Conservation (phyloP, 2,888 invertebrate genomes). For the Orchesella flavescens region DNA sequence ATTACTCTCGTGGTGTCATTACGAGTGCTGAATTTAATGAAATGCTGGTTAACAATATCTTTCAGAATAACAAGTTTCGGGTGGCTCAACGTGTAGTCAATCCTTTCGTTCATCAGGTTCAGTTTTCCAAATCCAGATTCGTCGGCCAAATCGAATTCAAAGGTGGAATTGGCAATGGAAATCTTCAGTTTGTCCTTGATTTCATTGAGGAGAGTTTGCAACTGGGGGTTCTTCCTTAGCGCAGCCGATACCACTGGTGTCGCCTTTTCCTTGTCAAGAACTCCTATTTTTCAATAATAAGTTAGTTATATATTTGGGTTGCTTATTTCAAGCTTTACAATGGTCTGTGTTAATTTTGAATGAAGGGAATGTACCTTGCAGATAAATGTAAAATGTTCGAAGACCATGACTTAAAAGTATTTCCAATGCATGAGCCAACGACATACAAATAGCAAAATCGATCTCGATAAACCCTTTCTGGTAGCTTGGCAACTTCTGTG, state of each 20-base stretch:
- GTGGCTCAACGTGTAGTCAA: constrained; percentile 77
- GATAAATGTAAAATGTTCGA: constrained; percentile 87
- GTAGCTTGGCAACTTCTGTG: constrained; percentile 73
- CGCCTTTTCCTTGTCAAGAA: constrained; percentile 64
- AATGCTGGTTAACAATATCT: constrained; percentile 85
- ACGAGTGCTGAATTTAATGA: constrained; percentile 76
- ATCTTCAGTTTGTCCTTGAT: constrained; percentile 65
- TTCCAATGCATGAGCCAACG: constrained; percentile 90
- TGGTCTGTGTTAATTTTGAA: no score
- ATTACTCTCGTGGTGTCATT: constrained; percentile 80
- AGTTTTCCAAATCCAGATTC: constrained; percentile 47
- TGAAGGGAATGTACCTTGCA: constrained; percentile 75
- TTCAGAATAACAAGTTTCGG: constrained; percentile 89
- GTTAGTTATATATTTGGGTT: neutral
- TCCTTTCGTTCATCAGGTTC: constrained; percentile 37
- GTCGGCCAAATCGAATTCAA: constrained; percentile 50
- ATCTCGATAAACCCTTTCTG: constrained; percentile 78
- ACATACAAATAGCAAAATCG: constrained; percentile 86
- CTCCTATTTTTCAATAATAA: constrained; percentile 45
- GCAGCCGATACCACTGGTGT: constrained; percentile 57
- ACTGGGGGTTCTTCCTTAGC: constrained; percentile 42
- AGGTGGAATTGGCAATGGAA: constrained; percentile 53
- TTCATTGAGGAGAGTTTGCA: constrained; percentile 50
- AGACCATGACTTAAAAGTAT: constrained; percentile 88
- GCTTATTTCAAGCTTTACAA: no score